Evolutionary conservation across 1,140 invertebrate species (phyloP).

Genomic region (Aethina tumida): DNA sequence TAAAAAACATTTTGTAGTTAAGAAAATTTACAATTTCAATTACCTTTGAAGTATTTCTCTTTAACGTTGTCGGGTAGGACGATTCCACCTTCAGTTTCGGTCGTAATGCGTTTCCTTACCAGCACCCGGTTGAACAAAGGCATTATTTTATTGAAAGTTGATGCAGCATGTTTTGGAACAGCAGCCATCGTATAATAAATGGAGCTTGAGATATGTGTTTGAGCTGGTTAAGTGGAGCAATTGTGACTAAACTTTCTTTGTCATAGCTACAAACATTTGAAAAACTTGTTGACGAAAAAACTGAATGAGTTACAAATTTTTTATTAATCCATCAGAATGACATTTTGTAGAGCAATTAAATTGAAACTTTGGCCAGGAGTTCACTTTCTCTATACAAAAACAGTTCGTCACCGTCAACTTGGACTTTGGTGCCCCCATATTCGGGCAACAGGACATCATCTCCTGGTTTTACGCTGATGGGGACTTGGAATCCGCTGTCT

Average conservation of each 20-base stretch:
- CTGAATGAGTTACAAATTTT: too few species aligned
- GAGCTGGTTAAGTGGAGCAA: too few species aligned
- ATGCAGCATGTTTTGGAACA: slow-evolving; percentile 10
- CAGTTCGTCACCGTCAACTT: slow-evolving; percentile 16
- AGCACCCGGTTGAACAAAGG: slow-evolving; percentile 22
- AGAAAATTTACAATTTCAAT: too few species aligned
- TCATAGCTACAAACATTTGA: too few species aligned
- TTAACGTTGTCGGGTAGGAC: slow-evolving; percentile 18
- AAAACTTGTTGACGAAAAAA: too few species aligned
- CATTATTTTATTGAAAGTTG: slow-evolving; percentile 14
- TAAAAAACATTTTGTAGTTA: neutral
- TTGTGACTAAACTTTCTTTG: too few species aligned
- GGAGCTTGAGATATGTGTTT: too few species aligned
- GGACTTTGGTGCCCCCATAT: slow-evolving; percentile 22
- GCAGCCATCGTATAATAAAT: too few species aligned
- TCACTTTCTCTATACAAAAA: slow-evolving; percentile 23
- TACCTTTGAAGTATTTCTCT: slow-evolving; percentile 8
- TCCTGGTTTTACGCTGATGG: slow-evolving; percentile 17
- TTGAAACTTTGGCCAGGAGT: slow-evolving; percentile 25
- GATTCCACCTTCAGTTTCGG: slow-evolving; percentile 21
- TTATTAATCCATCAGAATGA: too few species aligned
- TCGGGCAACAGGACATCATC: slow-evolving; percentile 26
- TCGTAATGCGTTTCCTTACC: slow-evolving; percentile 12
- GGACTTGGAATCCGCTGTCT: slow-evolving; percentile 16
- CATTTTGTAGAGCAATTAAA: too few species aligned